These are phyloP conservation scores for Atlantisia rogersi DNA, from an alignment of 2,113 vertebrate genomes.

Conservation along the genomic window DNA sequence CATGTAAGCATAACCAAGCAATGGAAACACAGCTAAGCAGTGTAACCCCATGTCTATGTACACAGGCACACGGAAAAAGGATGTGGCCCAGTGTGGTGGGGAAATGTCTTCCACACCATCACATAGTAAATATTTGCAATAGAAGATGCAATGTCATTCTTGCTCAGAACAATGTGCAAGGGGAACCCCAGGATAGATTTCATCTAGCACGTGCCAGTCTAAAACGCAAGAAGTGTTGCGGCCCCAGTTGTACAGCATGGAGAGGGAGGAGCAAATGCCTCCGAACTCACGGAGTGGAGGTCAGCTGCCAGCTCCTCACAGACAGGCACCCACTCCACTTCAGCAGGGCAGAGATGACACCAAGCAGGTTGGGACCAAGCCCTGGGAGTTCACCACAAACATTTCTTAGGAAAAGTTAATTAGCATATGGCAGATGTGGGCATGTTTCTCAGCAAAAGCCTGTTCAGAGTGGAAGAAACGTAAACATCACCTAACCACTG, in stretches of 20 bases:
- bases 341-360: not conserved
- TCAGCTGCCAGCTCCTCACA: not conserved
- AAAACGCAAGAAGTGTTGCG: not conserved
- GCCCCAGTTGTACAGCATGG: accelerated
- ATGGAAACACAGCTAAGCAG: not conserved
- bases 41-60: not conserved
- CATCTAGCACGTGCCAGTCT: not conserved
- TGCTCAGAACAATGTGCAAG: not conserved
- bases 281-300: not conserved
- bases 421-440: not conserved
- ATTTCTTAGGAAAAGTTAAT: not conserved
- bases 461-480: not conserved
- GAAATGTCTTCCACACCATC: not conserved
- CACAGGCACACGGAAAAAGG: not conserved
- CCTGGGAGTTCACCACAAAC: not conserved
- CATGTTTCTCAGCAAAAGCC: not conserved
- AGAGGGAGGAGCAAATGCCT: not conserved
- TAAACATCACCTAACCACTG: not conserved
- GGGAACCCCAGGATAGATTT: not conserved
- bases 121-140: not conserved
- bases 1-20: not conserved
- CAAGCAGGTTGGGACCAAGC: not conserved
- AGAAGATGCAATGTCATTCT: not conserved
- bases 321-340: not conserved
- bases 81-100: not conserved